Conservation (phyloP, 30 jellyfish, hydroid and myxozoan genomes). For the Phacellophora camtschatica region DNA sequence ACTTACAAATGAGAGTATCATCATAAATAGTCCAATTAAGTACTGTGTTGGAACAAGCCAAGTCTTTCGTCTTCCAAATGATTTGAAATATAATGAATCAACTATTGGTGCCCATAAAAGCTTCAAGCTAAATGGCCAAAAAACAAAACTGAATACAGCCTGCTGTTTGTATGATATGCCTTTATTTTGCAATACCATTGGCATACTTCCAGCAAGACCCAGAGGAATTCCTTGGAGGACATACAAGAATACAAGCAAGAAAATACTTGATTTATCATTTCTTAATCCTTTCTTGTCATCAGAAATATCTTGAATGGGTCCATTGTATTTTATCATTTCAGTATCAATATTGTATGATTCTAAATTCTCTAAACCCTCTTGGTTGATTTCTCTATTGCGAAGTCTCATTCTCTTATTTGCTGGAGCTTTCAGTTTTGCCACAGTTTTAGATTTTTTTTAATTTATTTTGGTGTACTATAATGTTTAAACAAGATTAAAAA, state of each 20-base stretch:
- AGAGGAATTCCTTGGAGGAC: conserved; percentile 97
- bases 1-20: conserved; percentile 77
- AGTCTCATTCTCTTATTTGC: conserved; percentile 51
- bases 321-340: not conserved
- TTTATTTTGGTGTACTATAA: too few relatives aligned
- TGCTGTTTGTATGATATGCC: conserved; percentile 80
- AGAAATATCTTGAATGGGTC: not conserved
- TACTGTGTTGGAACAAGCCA: conserved; percentile 98
- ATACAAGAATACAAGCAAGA: conserved; percentile 72
- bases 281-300: not conserved
- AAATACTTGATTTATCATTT: conserved; percentile 60
- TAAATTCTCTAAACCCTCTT: not conserved
- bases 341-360: too few relatives aligned
- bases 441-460: too few relatives aligned
- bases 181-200: conserved; percentile 93
- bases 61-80: conserved; percentile 91
- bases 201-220: conserved; percentile 97
- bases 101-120: conserved; percentile 99
- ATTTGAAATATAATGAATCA: conserved; percentile 76
- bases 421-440: too few relatives aligned
- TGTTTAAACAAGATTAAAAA: too few relatives aligned
- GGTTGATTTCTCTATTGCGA: conserved; percentile 4
- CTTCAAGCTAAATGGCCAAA: conserved; percentile 98
- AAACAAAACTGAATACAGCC: conserved; percentile 94
- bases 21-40: conserved; percentile 86